Percentiles rank a stretch among this genome's conserved stretches.
Evolutionary conservation across 35 echinoderm and acorn worm species (phyloP).

Genomic region (Eucidaris tribuloides): DNA sequence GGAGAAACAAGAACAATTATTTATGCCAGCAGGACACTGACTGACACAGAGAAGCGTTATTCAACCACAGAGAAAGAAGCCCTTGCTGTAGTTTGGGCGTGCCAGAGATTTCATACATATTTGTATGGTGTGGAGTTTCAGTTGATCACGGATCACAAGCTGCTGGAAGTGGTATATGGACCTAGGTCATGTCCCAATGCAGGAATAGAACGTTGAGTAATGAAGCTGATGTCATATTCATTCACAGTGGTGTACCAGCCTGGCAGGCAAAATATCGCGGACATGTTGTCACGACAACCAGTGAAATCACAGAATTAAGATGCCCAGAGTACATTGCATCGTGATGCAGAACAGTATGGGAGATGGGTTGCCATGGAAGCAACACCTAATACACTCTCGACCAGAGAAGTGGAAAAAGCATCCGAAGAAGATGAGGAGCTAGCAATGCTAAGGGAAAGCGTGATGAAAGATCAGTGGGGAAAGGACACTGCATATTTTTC

Average conservation of each 20-base stretch:
- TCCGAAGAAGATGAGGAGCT: too few species aligned
- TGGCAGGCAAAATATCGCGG: constrained; percentile 41
- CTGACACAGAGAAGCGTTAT: constrained; percentile 34
- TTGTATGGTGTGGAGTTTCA: constrained; percentile 51
- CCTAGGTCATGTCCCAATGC: constrained; percentile 47
- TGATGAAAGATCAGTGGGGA: too few species aligned
- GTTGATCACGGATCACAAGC: constrained; percentile 64
- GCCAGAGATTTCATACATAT: constrained; percentile 58
- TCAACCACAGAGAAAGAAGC: too few species aligned
- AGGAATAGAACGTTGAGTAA: constrained; percentile 54
- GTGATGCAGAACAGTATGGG: too few species aligned
- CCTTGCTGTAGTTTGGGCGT: constrained; percentile 41
- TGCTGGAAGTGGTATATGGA: constrained; percentile 60
- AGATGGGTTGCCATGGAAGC: too few species aligned
- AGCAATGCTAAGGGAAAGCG: too few species aligned
- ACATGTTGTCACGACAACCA: constrained; percentile 30
- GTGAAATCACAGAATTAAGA: too few species aligned
- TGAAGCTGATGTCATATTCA: constrained; percentile 61
- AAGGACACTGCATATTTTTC: too few species aligned
- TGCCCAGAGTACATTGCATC: too few species aligned
- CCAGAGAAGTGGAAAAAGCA: too few species aligned
- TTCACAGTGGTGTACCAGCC: constrained; percentile 28
- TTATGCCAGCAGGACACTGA: constrained; percentile 50
- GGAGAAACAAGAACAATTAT: constrained; percentile 51
- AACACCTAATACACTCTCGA: too few species aligned